Base-by-base conservation (phyloP, 2,797 vertebrate genomes). In the Sebastes ruberrimus region DNA sequence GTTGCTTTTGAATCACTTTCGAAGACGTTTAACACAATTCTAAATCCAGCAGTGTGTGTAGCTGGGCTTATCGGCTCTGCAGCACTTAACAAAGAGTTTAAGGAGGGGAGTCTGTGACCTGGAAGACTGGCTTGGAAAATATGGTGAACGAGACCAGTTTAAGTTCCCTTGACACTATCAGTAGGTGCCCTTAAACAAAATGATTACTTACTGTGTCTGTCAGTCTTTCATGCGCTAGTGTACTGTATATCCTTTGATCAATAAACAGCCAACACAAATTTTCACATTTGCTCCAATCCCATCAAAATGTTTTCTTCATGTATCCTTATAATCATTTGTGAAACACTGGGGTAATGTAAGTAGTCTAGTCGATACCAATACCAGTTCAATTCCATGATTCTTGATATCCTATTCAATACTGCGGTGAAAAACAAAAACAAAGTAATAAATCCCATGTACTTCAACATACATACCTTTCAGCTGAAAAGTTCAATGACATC, bases 1-100 rank as follows among this genome's bases (percentile, higher is more conserved):
- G 38, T 71, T 88, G 61, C n/a, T 67, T 81, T 80, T 77, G n/a
- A 87, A 84, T 73, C 25, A 5, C n/a, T 86, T 82, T 85, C 52
- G 72, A 59, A 81, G 74, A 71, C 18, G 10, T 72, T 80, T 35
- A 74, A 73, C 75, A 62, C 61, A 9, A 59, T 72, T 67, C 13
- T 61, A 69, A 84, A 85, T 70, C 55, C 28, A 33, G 27, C 6
- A 7, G 62, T 88, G 38, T 68, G 22, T 60, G 27, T 30, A 30
- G 23, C 32, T 63, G 16, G 56, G 57, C 65, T 71, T 64, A 70
- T 56, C 23, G 66, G 25, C 59, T 46, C 11, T 61, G 69, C 52
- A 74, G 46, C 30, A 22, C 78, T 75, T 53, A 52, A 57, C 16
- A 69, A 74, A 70, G 60, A 61, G 33, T 64, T 64, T 22, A 63